Evolutionary conservation across 35 echinoderm and acorn worm species (phyloP), one percentile per base, ranked within the genome.

Genomic region (Diadema setosum): DNA sequence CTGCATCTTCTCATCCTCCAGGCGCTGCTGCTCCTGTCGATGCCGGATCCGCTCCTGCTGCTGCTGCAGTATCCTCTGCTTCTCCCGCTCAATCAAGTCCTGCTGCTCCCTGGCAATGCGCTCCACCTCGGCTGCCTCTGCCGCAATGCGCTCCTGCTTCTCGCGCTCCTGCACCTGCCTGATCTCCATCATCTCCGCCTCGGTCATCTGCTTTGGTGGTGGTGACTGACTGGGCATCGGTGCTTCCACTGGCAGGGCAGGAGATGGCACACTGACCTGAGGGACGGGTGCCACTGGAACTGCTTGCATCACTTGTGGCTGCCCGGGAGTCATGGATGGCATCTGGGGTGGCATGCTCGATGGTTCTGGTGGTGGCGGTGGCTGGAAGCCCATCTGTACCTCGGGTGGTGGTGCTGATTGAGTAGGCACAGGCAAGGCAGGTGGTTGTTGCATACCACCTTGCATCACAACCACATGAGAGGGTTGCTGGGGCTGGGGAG

Each of bases 21-120:
- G 86, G 80, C 88, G 44, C 65, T 96, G 90, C 63, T 96, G 86
- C 74, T 91, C 93, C 59, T 95, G 89, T 60, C 93, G 84, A 46
- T 95, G 90, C 43, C 87, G 67, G 14, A 99, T 87, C 9, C 86
- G 39, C 43, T 99, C 89, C 81, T 99, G 88, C 83, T 99, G 96
- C 81, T 99, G 96, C 55, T 95, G 81, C 21, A 99, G 81, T 24
- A 99, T 83, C 31, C 96, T 76, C 75, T 99, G 81, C 82, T 94
- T 91, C 48, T 99, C 96, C 34, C 87, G 83, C 60, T 94, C 89
- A 42, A 99, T 99, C 56, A 99, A 82, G 40, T 99, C 96, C 43
- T 99, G 84, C 85, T 99, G 93, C 12, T 83, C 88, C 14, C 74
- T 36, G 20, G 82, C 46, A 34, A 86, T 81, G 37, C 73, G 73